These are phyloP conservation scores for Scrobipalpa atriplicella DNA, from an alignment of 2,888 invertebrate species.

Conservation along the genomic window DNA sequence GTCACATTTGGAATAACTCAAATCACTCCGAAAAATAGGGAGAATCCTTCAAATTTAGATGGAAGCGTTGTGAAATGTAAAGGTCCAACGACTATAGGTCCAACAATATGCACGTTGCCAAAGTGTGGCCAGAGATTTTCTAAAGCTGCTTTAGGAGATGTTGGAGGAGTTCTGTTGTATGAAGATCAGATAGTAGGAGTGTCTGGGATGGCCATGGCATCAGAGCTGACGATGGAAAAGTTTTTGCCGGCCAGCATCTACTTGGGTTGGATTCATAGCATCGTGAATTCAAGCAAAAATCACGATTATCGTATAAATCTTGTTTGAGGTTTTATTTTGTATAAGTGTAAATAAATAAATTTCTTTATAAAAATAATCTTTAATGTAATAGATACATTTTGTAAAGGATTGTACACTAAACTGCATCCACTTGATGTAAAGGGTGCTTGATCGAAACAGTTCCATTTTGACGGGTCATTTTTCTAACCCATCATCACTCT, in stretches of 20 bases:
- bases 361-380: too few relatives aligned
- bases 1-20: background rate
- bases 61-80: background rate
- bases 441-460: constrained; percentile 76
- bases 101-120: background rate
- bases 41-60: background rate
- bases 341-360: too few relatives aligned
- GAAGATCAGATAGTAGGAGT: background rate
- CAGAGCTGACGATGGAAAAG: background rate
- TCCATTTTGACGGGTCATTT: constrained; percentile 70
- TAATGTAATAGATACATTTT: background rate
- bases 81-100: background rate
- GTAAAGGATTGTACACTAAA: background rate
- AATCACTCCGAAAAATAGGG: background rate
- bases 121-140: background rate
- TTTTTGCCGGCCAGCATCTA: constrained; percentile 1
- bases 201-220: background rate
- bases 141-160: background rate
- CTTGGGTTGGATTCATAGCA: background rate
- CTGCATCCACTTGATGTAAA: constrained; percentile 47
- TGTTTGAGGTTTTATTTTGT: background rate
- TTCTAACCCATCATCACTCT: constrained; percentile 55
- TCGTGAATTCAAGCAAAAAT: background rate
- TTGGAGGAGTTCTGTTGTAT: constrained; percentile 7
- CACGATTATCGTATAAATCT: constrained; percentile 1